Percentiles rank a stretch among this genome's conserved stretches.
Evolutionary conservation across 2,888 invertebrate genomes (phyloP).

Genomic region (Diploptera punctata): DNA sequence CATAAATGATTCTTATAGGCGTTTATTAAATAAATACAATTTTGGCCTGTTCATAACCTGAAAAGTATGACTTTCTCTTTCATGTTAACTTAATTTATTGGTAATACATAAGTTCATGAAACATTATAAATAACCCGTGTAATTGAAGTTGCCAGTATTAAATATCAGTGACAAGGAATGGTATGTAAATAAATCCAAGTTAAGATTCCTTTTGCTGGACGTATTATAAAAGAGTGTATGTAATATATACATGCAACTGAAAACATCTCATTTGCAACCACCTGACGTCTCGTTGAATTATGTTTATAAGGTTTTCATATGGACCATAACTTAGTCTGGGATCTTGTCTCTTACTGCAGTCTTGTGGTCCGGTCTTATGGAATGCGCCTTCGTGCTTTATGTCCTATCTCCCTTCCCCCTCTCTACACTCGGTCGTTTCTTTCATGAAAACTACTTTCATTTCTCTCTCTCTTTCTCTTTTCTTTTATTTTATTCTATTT

Average conservation of each 20-base stretch:
- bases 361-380: background rate
- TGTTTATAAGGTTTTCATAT: conserved; percentile 20
- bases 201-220: background rate
- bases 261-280: conserved; percentile 16
- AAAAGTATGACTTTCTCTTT: no score
- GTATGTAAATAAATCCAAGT: background rate
- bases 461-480: no score
- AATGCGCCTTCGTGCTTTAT: conserved; percentile 16
- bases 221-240: background rate
- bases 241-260: background rate
- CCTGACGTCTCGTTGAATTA: conserved; percentile 7
- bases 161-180: background rate
- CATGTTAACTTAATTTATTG: no score
- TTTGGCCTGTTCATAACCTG: no score
- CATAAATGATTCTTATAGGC: no score
- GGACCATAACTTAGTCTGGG: conserved; percentile 2
- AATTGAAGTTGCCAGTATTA: no score
- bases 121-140: no score
- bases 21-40: no score
- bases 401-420: background rate
- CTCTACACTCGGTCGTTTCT: background rate
- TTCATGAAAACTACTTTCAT: conserved; percentile 1
- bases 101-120: no score
- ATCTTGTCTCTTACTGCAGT: conserved; percentile 5
- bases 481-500: background rate